Base-by-base conservation (phyloP, 2,888 invertebrate species). In the Drosophila paramelanica region DNA sequence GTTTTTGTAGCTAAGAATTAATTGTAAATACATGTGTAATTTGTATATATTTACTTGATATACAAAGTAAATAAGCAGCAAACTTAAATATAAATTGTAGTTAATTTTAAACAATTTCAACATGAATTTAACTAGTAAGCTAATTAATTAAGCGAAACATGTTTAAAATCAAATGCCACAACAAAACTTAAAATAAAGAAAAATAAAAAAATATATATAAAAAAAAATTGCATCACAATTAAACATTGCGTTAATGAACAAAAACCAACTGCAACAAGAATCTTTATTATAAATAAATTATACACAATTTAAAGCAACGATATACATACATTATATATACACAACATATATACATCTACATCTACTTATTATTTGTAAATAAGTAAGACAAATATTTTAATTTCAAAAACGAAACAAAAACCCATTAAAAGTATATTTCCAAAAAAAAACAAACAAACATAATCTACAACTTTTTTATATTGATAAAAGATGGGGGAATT, bases 321-420 rank as follows among this genome's bases (percentile, higher is more conserved):
- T 75, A 36, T 36, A 69, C 65, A 73, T 55, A 67, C 53, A 72
- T 45, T 70, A 43, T 56, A 59, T 67, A 79, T 64, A 79, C 50
- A 80, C 46, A 81, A 64, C 36, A 67, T 55, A 74, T 52, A 62
- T 58, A 84, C 72, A 82, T 62, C 49, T 71, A 83, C 83, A 75
- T 73, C 73, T 86, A 85, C 88, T 85, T 85, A 88, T 85, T 85
- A 86, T 86, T 88, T 85, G 88, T 85, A 85, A 85, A 88, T 85
- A 86, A 85, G 88, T 80, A 67, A 79, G 76, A 74, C 76, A 76
- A 67, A 66, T 53, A 68, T 83, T 83, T 79, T 88, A 67, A 88
- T 88, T 84, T 88, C 66, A 58, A 82, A 66, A 67, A 67, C 66
- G 47, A 84, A 80, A 74, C 76, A 65, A 78, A 77, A 85, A 82